These are phyloP conservation scores for Hymenochirus boettgeri DNA, from an alignment of 2,113 vertebrate species.

Conservation along the genomic window DNA sequence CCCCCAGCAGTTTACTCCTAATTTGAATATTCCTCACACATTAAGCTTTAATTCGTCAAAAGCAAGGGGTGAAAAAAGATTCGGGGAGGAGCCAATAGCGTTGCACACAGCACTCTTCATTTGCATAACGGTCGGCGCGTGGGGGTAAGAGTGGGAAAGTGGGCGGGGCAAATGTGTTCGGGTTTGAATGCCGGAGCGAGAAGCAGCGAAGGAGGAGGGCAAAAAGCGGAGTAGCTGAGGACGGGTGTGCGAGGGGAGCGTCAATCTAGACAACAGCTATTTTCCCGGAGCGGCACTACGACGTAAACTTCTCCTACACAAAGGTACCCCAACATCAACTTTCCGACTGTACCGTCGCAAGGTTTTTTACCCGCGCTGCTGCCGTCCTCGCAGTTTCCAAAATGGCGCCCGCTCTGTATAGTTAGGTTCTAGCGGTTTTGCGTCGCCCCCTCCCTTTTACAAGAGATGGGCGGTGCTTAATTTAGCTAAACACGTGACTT, in stretches of 20 bases:
- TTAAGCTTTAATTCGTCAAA: background rate
- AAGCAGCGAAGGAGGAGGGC: slow-evolving; percentile 19
- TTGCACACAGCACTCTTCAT: background rate
- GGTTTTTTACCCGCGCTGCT: background rate
- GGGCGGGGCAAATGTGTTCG: slow-evolving; percentile 14
- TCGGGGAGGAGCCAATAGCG: slow-evolving; percentile 1
- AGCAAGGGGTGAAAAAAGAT: background rate
- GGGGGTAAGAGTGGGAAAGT: slow-evolving; percentile 7
- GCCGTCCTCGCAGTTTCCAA: slow-evolving; percentile 12
- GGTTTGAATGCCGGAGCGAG: slow-evolving; percentile 29
- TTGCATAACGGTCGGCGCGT: slow-evolving; percentile 32
- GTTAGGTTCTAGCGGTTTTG: background rate
- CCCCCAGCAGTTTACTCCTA: background rate
- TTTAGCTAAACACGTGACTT: background rate
- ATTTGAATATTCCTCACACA: slow-evolving; percentile 3
- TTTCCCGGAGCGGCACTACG: background rate
- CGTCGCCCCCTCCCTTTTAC: slow-evolving; percentile 19
- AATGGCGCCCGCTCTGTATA: slow-evolving; percentile 15
- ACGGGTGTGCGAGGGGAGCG: background rate
- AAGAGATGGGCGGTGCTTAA: slow-evolving; percentile 2
- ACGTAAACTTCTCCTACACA: background rate
- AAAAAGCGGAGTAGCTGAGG: slow-evolving; percentile 3
- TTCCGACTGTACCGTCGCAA: background rate
- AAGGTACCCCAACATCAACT: background rate
- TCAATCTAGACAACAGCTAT: background rate